Conservation (phyloP, 2,888 invertebrate genomes). For the Morpho deidamia region DNA sequence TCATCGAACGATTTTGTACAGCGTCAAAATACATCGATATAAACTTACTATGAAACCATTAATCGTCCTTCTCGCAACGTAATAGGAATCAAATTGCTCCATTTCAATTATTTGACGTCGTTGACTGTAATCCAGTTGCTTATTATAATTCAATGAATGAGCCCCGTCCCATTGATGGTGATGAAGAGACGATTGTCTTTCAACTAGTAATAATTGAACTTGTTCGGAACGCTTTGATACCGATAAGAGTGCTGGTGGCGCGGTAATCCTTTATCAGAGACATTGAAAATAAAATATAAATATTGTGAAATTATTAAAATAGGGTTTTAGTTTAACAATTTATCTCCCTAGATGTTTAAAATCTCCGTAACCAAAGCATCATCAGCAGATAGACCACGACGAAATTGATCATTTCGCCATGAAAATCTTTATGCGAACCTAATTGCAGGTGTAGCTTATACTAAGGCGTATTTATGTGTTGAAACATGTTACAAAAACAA, state of each 20-base stretch:
- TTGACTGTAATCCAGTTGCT: constrained; percentile 24
- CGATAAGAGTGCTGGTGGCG: constrained; percentile 48
- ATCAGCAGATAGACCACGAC: no score
- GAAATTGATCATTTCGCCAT: no score
- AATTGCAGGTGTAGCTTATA: no score
- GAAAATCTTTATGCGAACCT: no score
- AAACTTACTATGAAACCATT: constrained; percentile 28
- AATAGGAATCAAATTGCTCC: constrained; percentile 17
- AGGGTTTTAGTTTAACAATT: no score
- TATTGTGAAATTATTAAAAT: no score
- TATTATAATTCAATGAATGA: constrained; percentile 45
- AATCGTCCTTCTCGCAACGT: constrained; percentile 2
- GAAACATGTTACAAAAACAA: no score
- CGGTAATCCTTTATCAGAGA: constrained; percentile 13
- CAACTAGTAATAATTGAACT: constrained; percentile 48
- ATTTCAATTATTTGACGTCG: constrained; percentile 4
- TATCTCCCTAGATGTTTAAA: no score
- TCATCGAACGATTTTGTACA: constrained; percentile 43
- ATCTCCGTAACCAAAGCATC: no score
- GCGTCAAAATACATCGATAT: constrained; percentile 21
- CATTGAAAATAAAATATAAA: no score
- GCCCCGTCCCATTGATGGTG: constrained; percentile 51
- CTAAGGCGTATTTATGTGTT: no score
- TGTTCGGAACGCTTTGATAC: constrained; percentile 48
- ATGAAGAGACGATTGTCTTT: constrained; percentile 57